These are phyloP conservation scores for Oryzias curvinotus DNA, from an alignment of 2,113 vertebrate genomes.

Conservation along the genomic window DNA sequence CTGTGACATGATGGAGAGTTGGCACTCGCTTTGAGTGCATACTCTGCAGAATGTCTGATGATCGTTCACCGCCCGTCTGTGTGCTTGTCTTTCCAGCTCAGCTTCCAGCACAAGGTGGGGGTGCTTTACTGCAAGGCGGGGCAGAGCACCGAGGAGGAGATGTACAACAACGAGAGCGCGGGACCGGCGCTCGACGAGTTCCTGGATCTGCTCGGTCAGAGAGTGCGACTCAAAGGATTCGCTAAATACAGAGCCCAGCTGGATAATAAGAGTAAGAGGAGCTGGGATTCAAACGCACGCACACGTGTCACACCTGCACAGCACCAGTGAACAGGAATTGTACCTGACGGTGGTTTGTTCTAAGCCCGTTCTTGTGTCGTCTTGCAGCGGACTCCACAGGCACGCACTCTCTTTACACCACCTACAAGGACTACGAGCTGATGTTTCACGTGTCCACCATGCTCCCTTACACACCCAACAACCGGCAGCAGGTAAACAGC, in stretches of 20 bases:
- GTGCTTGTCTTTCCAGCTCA: conserved; percentile 83
- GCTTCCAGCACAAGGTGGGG: conserved; percentile 98
- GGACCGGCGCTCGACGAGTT: conserved; percentile 95
- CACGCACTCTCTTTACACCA: conserved; percentile 96
- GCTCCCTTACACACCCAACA: conserved; percentile 95
- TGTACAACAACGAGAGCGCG: conserved; percentile 96
- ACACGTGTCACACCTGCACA: conserved; percentile 25
- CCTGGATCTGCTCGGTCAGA: conserved; percentile 94
- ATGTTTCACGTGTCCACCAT: conserved; percentile 99
- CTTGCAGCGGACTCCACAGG: conserved; percentile 93
- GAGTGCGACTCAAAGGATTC: conserved; percentile 94
- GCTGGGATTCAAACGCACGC: neutral
- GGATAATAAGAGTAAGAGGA: conserved; percentile 94
- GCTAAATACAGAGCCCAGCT: conserved; percentile 96
- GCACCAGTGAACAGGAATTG: conserved; percentile 19
- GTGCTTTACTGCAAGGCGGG: conserved; percentile 95
- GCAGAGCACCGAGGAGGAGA: conserved; percentile 97
- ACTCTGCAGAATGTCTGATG: conserved; percentile 39
- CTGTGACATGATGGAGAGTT: conserved; percentile 59
- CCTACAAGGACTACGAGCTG: conserved; percentile 97
- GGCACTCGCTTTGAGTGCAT: conserved; percentile 38
- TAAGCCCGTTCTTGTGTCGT: conserved; percentile 18
- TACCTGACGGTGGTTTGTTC: conserved; percentile 5
- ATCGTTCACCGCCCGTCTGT: conserved; percentile 33
- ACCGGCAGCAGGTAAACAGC: conserved; percentile 87